These are phyloP conservation scores for Endotricha flammealis DNA, from an alignment of 2,888 invertebrate genomes.

Conservation along the genomic window DNA sequence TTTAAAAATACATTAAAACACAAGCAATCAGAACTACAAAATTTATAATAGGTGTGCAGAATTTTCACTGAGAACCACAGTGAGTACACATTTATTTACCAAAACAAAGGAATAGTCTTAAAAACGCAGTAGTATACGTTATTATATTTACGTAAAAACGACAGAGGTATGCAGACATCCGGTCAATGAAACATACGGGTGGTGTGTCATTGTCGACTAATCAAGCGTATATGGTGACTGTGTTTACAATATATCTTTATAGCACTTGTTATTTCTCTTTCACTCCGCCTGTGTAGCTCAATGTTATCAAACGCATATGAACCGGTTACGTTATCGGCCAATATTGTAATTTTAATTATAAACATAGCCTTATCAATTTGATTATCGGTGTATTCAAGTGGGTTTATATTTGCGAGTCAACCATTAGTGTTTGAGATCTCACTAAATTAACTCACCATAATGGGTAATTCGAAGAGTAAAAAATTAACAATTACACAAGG, in stretches of 20 bases:
- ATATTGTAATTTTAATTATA: conserved; percentile 38
- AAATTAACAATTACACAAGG: conserved; percentile 60
- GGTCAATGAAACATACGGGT: conserved; percentile 52
- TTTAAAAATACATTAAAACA: too few relatives aligned
- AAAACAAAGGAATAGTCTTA: too few relatives aligned
- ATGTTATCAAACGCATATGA: conserved; percentile 36
- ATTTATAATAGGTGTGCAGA: too few relatives aligned
- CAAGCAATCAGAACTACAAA: too few relatives aligned
- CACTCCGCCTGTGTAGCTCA: conserved; percentile 41
- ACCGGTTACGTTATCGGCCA: conserved; percentile 23
- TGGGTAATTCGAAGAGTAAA: conserved; percentile 67
- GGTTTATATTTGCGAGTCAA: conserved; percentile 24
- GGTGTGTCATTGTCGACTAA: conserved; percentile 68
- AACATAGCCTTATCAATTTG: conserved; percentile 37
- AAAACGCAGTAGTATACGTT: too few relatives aligned
- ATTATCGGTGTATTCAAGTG: conserved; percentile 29
- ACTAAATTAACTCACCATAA: conserved; percentile 35
- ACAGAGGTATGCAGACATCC: conserved; percentile 25
- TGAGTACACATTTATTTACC: too few relatives aligned
- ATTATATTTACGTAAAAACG: too few relatives aligned
- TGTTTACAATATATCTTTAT: conserved; percentile 49
- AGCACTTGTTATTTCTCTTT: conserved; percentile 58
- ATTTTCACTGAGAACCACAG: too few relatives aligned
- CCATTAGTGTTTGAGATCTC: conserved; percentile 11
- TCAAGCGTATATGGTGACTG: conserved; percentile 47